Evolutionary conservation across 2,888 invertebrate genomes (phyloP), one percentile per base, ranked within the genome.

Genomic region (Acronicta leporina): DNA sequence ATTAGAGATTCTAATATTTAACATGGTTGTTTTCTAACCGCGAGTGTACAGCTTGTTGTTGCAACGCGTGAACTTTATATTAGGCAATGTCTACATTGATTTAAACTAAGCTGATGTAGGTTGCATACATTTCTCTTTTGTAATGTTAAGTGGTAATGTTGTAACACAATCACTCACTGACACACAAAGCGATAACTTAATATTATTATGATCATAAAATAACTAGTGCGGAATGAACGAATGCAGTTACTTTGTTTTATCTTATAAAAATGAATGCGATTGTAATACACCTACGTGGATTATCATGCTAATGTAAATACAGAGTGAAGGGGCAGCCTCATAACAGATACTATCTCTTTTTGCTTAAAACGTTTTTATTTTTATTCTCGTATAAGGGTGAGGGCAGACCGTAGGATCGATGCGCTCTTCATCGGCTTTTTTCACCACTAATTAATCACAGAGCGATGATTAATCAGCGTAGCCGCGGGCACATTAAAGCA

Each of bases 401-500:
- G 70, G 81, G 71, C 75, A 83, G 77, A 80, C 74, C 58, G 78
- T 70, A 65, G 79, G 84, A 84, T 84, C 79, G 83, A 82, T 83
- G 83, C 71, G 79, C 81, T 83, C 82, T 85, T 87, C 87, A 85
- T 83, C 81, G 65, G 72, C 73, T 57, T 81, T 86, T 87, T 86
- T 84, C 79, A 83, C 82, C 87, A 84, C 85, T 87, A 88, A 87
- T 92, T 91, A 92, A 92, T 91, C 89, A 89, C 83, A 72, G 81
- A 72, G 84, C 84, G 87, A 92, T 92, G 90, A 92, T 92, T 91
- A 91, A 92, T 92, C 87, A 88, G 85, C 77, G 76, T 78, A 81
- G 86, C 87, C 86, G 86, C 84, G 85, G 87, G 86, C 83, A 80
- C 81, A 86, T 88, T 87, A 84, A 87, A 89, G 79, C 82, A 84